Percentiles rank a stretch among this genome's conserved stretches.
Conservation (phyloP, 2,113 vertebrate species). For the Cyprinus carpio region DNA sequence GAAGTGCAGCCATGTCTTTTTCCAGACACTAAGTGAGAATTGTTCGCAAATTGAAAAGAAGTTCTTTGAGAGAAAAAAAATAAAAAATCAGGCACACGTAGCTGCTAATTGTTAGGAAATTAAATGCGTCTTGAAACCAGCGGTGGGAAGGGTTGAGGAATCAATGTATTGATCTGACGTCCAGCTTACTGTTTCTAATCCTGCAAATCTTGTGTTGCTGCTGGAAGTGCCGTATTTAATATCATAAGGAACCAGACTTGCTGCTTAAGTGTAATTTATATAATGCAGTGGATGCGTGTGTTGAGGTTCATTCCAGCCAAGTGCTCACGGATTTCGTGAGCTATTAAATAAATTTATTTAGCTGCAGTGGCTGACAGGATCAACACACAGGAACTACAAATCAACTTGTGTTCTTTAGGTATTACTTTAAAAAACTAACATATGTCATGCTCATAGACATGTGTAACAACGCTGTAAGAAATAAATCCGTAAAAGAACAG, state of each 20-base stretch:
- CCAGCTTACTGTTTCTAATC: constrained; percentile 74
- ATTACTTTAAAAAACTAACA: neutral
- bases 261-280: constrained; percentile 73
- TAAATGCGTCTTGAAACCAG: constrained; percentile 74
- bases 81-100: constrained; percentile 68
- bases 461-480: neutral
- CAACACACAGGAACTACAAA: constrained; percentile 7
- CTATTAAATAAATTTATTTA: constrained; percentile 57
- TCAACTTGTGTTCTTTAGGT: neutral
- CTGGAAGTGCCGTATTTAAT: constrained; percentile 73
- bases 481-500: too few species aligned
- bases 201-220: constrained; percentile 75
- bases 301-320: constrained; percentile 53
- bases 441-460: neutral
- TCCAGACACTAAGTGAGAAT: constrained; percentile 9
- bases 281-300: constrained; percentile 57
- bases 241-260: constrained; percentile 63
- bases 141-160: constrained; percentile 53
- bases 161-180: constrained; percentile 73
- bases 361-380: constrained; percentile 24
- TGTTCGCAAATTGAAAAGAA: constrained; percentile 7
- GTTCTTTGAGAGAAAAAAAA: neutral
- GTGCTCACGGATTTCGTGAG: constrained; percentile 54
- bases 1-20: neutral
- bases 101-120: constrained; percentile 78